Percentiles rank a stretch among this genome's conserved stretches.
These are phyloP conservation scores for Harpagoxenus sublaevis DNA, from an alignment of 2,888 invertebrate genomes.

Conservation along the genomic window DNA sequence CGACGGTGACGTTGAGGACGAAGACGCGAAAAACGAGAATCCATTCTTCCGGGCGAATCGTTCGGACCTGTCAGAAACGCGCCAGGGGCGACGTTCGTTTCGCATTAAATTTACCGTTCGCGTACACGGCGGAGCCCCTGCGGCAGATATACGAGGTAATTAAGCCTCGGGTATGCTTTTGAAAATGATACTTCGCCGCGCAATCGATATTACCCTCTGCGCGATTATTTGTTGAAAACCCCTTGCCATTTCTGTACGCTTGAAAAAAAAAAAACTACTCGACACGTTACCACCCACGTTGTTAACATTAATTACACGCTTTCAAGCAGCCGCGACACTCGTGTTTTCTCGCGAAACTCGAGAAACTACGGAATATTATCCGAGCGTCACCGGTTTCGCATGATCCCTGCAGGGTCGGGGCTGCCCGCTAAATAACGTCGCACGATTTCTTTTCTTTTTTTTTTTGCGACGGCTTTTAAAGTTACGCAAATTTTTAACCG, in stretches of 20 bases:
- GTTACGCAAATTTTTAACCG: constrained; percentile 19
- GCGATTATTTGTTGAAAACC: neutral
- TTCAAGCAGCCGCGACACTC: neutral
- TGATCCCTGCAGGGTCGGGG: neutral
- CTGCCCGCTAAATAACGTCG: constrained; percentile 1
- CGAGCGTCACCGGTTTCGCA: neutral
- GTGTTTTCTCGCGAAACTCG: constrained; percentile 1
- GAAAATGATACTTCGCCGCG: constrained; percentile 20
- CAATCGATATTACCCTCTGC: neutral
- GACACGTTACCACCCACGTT: neutral
- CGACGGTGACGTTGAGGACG: constrained; percentile 15
- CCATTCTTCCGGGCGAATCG: constrained; percentile 59
- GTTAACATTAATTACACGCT: constrained; percentile 45
- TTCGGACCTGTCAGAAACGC: constrained; percentile 53
- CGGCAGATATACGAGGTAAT: constrained; percentile 34
- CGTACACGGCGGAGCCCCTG: neutral
- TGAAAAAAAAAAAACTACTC: constrained; percentile 16
- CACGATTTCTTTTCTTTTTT: neutral
- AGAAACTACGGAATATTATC: constrained; percentile 23
- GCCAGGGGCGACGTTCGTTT: constrained; percentile 49
- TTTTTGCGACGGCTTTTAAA: constrained; percentile 18
- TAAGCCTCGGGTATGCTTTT: constrained; percentile 21
- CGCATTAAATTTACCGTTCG: constrained; percentile 35
- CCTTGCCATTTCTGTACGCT: no score
- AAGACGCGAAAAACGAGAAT: constrained; percentile 55